Percentiles rank a stretch among this genome's conserved stretches.
Conservation (phyloP, 2,113 vertebrate species). For the Heloderma charlesbogerti region DNA sequence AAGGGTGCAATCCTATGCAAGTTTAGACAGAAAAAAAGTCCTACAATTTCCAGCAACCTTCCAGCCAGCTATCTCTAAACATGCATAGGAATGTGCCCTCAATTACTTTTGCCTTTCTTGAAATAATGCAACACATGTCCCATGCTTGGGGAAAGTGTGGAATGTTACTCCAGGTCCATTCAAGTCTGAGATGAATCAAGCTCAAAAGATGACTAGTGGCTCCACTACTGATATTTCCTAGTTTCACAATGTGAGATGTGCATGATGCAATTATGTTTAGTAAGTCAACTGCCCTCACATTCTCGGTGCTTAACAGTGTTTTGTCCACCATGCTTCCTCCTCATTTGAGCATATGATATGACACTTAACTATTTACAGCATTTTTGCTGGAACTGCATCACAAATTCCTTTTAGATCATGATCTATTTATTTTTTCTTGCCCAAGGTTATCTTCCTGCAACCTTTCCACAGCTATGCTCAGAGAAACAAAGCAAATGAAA, state of each 20-base stretch:
- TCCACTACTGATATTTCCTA: neutral
- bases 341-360: slow-evolving; percentile 7
- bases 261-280: neutral
- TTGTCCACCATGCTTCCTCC: neutral
- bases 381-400: slow-evolving; percentile 21
- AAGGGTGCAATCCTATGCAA: no score
- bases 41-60: no score
- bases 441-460: slow-evolving; percentile 54
- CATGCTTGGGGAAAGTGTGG: neutral
- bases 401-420: slow-evolving; percentile 56
- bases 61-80: no score
- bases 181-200: neutral
- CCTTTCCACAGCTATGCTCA: slow-evolving; percentile 45
- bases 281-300: neutral
- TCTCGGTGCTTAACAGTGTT: neutral
- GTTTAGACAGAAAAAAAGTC: no score
- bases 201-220: neutral
- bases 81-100: no score
- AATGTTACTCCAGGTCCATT: neutral
- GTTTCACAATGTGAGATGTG: neutral
- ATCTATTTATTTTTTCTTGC: slow-evolving; percentile 35
- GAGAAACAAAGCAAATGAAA: slow-evolving; percentile 70
- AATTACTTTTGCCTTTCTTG: no score
- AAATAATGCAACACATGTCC: neutral
- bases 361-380: slow-evolving; percentile 29